Percentiles rank a stretch among this genome's conserved stretches.
phyloP scores from a whole-genome alignment of 2,113 vertebrate genomes.

The Microtus oregoni region DNA sequence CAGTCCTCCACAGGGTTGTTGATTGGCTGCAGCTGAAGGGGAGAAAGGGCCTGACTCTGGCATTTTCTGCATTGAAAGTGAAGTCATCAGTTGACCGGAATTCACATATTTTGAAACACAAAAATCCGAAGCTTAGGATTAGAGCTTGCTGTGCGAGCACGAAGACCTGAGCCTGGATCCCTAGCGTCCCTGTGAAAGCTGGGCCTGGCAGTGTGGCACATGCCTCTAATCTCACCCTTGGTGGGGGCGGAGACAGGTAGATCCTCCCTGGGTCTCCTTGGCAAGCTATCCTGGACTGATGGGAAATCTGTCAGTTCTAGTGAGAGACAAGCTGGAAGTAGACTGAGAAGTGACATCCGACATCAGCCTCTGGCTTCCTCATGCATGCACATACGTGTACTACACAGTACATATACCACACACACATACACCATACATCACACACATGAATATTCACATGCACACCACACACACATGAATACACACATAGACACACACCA shows the following conservation, averaged over 20 bases:
- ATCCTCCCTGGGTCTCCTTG: not conserved
- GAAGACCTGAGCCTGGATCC: not conserved
- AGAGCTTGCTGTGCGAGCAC: not conserved
- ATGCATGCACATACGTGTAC: not conserved
- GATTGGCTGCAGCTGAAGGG: too few species aligned
- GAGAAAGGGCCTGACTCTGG: not conserved
- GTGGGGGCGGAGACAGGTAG: not conserved
- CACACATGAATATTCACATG: not conserved
- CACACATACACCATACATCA: not conserved
- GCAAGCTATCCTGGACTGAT: not conserved
- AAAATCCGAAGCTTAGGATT: not conserved
- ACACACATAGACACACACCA: not conserved
- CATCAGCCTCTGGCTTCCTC: not conserved
- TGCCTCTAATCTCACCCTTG: not conserved
- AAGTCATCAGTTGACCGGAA: constrained; percentile 16
- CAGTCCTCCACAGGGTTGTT: accelerated
- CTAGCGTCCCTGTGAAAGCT: too few species aligned
- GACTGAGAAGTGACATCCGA: too few species aligned
- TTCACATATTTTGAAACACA: constrained; percentile 4
- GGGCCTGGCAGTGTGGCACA: not conserved
- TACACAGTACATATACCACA: not conserved
- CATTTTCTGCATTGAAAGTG: not conserved
- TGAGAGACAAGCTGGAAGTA: not conserved
- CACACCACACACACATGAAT: not conserved
- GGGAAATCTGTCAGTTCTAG: too few species aligned